Evolutionary conservation across 2,888 invertebrate species (phyloP).

Genomic region (Polietes domitor): DNA sequence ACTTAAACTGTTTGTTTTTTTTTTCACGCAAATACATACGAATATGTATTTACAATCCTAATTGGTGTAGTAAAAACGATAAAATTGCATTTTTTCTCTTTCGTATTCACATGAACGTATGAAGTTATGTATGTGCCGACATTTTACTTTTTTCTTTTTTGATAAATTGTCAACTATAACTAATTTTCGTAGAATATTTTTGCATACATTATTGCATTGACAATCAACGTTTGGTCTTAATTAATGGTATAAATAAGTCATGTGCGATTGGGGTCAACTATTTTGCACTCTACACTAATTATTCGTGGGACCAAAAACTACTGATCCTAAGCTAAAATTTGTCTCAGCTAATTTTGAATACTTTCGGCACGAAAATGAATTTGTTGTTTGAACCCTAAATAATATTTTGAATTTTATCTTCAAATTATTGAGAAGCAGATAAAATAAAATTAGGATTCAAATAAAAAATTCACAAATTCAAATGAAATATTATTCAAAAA

Average conservation of each 20-base stretch:
- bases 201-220: slow-evolving; percentile 34
- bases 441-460: too few relatives aligned
- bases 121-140: not conserved
- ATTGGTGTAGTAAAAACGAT: not conserved
- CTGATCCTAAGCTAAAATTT: too few relatives aligned
- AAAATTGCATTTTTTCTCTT: not conserved
- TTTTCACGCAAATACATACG: not conserved
- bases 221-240: slow-evolving; percentile 64
- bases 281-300: not conserved
- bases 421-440: too few relatives aligned
- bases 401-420: too few relatives aligned
- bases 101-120: not conserved
- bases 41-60: not conserved
- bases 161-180: slow-evolving; percentile 13
- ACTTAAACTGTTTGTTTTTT: slow-evolving; percentile 8
- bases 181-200: slow-evolving; percentile 20
- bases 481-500: too few relatives aligned
- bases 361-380: too few relatives aligned
- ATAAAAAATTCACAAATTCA: too few relatives aligned
- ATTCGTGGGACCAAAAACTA: too few relatives aligned
- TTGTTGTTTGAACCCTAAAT: too few relatives aligned
- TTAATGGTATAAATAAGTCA: slow-evolving; percentile 50
- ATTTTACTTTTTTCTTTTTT: not conserved
- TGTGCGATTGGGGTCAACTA: not conserved
- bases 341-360: too few relatives aligned